Evolutionary conservation across 1,140 invertebrate species (phyloP).

Genomic region (Ridgeia piscesae): DNA sequence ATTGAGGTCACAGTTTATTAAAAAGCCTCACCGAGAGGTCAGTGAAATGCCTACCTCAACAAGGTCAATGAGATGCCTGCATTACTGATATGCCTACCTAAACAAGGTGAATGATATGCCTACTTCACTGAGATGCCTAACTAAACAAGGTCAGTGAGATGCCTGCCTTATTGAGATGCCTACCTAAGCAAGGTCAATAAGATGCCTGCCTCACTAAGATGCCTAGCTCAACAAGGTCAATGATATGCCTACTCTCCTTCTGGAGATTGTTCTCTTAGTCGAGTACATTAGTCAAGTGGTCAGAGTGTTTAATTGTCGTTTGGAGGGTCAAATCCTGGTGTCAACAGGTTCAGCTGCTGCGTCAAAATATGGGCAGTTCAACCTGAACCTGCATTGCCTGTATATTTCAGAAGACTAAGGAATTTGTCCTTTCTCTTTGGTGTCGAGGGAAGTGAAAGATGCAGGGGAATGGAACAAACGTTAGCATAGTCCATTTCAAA

Average conservation of each 20-base stretch:
- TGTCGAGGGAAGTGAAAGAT: too few species aligned
- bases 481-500: too few species aligned
- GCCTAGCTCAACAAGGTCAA: neutral
- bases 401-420: too few species aligned
- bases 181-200: neutral
- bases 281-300: too few species aligned
- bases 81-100: neutral
- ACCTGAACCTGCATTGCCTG: too few species aligned
- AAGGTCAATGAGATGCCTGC: neutral
- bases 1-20: neutral
- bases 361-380: too few species aligned
- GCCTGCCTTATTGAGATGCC: neutral
- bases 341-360: too few species aligned
- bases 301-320: too few species aligned
- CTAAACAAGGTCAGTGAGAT: neutral
- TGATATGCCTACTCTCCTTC: neutral
- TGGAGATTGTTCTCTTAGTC: too few species aligned
- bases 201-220: neutral
- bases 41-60: neutral
- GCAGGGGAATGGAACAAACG: too few species aligned
- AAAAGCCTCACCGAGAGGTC: neutral
- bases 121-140: neutral
- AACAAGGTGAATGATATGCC: neutral
- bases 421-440: too few species aligned
- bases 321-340: too few species aligned